These are phyloP conservation scores for Intellagama lesueurii DNA, from an alignment of 2,797 vertebrate species.

Conservation along the genomic window DNA sequence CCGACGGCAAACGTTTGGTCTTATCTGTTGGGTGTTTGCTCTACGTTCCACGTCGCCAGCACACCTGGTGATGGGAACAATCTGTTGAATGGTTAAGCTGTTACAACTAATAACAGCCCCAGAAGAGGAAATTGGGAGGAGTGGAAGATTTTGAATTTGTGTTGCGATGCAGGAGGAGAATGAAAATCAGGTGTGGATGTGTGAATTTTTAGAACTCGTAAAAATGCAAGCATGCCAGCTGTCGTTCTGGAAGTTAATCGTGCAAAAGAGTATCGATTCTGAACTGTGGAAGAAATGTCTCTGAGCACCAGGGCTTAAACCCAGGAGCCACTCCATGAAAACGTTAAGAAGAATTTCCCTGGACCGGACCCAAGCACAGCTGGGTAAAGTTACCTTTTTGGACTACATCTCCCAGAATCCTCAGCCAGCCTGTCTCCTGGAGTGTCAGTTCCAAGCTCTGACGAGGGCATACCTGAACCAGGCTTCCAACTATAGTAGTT, in stretches of 20 bases:
- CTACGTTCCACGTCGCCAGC: conserved; percentile 34
- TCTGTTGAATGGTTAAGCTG: neutral
- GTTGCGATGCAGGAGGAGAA: conserved; percentile 12
- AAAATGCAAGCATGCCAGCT: neutral
- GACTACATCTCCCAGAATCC: too few species aligned
- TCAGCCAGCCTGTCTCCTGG: neutral
- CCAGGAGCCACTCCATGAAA: neutral
- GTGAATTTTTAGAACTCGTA: neutral
- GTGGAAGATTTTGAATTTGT: neutral
- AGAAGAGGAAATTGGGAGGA: conserved; percentile 21
- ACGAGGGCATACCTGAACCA: too few species aligned
- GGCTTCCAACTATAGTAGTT: too few species aligned
- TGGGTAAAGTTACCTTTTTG: neutral
- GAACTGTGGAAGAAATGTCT: too few species aligned
- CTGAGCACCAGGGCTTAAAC: too few species aligned
- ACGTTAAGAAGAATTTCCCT: neutral
- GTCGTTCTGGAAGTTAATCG: neutral
- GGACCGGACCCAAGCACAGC: neutral
- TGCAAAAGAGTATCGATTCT: too few species aligned
- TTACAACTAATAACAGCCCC: conserved; percentile 14
- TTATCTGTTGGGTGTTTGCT: conserved; percentile 35
- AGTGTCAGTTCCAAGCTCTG: neutral
- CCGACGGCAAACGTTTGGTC: conserved; percentile 56
- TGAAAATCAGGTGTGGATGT: neutral
- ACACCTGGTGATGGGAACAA: conserved; percentile 27